Evolutionary conservation across 53 echinoderm and acorn worm species (phyloP).

Genomic region (Apostichopus leukothele): DNA sequence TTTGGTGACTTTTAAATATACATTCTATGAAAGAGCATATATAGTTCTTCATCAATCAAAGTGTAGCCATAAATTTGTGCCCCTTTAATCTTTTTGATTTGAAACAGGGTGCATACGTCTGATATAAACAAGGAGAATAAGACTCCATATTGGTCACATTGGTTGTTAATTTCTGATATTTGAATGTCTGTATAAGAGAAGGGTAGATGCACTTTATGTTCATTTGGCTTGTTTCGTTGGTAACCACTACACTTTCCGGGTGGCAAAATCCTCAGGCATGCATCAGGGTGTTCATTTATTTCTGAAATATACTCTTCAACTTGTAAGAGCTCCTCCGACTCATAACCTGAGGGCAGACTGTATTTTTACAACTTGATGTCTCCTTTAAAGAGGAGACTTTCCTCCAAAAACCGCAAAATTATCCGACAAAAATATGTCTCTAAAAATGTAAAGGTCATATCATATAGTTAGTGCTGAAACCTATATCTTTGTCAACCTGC

Average conservation of each 20-base stretch:
- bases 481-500: slow-evolving; percentile 47
- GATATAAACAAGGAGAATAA: too few relatives aligned
- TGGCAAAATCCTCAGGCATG: slow-evolving; percentile 33
- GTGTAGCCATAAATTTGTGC: too few relatives aligned
- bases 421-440: slow-evolving; percentile 19
- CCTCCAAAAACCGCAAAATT: slow-evolving; percentile 22
- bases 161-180: too few relatives aligned
- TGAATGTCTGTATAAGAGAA: too few relatives aligned
- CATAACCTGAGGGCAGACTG: slow-evolving; percentile 7
- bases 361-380: slow-evolving; percentile 39
- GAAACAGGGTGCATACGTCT: too few relatives aligned
- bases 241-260: slow-evolving; percentile 30
- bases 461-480: slow-evolving; percentile 21
- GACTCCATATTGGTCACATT: too few relatives aligned
- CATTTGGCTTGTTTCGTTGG: slow-evolving; percentile 8
- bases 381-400: slow-evolving; percentile 21
- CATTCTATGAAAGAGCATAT: too few relatives aligned
- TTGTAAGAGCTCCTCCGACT: neutral
- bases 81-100: too few relatives aligned
- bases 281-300: slow-evolving; percentile 14
- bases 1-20: too few relatives aligned
- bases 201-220: slow-evolving; percentile 4
- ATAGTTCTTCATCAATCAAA: too few relatives aligned
- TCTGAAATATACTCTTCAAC: neutral
- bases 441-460: slow-evolving; percentile 8